Conservation (phyloP, 37 sponge, comb jelly and placozoan genomes). For the Beroe ovata region DNA sequence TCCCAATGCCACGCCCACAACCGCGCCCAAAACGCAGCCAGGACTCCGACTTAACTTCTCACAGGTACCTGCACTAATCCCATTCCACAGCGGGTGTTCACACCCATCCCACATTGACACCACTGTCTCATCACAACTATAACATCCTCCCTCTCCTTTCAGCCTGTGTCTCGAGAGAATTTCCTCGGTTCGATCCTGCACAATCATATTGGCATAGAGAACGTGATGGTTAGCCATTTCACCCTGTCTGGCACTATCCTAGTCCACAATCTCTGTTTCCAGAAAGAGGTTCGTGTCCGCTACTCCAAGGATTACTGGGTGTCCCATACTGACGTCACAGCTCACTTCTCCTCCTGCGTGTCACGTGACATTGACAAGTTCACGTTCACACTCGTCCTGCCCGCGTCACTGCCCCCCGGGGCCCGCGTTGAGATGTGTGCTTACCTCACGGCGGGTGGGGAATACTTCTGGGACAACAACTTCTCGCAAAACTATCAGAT, state of each 20-base stretch:
- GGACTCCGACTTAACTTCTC: slow-evolving; percentile 58
- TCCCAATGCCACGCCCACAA: not conserved
- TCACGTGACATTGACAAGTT: slow-evolving; percentile 33
- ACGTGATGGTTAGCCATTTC: slow-evolving; percentile 8
- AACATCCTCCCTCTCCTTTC: slow-evolving; percentile 9
- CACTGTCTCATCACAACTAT: slow-evolving; percentile 6
- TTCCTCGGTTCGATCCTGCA: slow-evolving; percentile 1
- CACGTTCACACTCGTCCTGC: not conserved
- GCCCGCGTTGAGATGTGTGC: slow-evolving; percentile 39
- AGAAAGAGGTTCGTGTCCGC: slow-evolving; percentile 45
- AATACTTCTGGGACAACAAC: slow-evolving; percentile 50
- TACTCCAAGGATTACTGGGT: slow-evolving; percentile 38
- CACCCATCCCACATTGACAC: not conserved
- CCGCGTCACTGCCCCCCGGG: slow-evolving; percentile 4
- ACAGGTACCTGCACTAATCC: slow-evolving; percentile 28
- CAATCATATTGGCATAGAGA: slow-evolving; percentile 40
- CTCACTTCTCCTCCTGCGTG: not conserved
- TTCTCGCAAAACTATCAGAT: slow-evolving; percentile 10
- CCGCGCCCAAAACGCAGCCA: not conserved
- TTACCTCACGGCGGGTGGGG: not conserved
- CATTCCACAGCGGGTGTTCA: not conserved
- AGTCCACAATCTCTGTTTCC: slow-evolving; percentile 40
- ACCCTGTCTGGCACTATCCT: slow-evolving; percentile 33
- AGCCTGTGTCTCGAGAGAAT: slow-evolving; percentile 5
- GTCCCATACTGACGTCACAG: not conserved